Conservation (phyloP, 2,888 invertebrate species). For the Linhomoeus sp. region DNA sequence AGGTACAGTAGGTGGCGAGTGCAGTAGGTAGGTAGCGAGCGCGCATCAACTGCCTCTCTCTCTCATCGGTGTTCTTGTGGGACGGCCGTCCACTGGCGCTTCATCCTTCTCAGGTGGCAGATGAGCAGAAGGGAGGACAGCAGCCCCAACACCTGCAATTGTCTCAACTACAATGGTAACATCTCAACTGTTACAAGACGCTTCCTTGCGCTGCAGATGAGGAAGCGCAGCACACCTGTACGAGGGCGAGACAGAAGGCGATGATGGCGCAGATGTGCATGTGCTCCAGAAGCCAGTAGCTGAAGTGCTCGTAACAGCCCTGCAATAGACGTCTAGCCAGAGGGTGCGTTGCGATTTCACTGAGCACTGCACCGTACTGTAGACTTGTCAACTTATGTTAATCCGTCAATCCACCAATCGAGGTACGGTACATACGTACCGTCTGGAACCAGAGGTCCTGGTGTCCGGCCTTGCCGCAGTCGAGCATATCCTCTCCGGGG, state of each 20-base stretch:
- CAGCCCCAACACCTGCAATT: neutral
- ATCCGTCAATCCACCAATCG: too few relatives aligned
- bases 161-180: neutral
- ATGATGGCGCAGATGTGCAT: conserved; percentile 57
- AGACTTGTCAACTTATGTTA: too few relatives aligned
- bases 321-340: too few relatives aligned
- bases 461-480: conserved; percentile 23
- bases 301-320: conserved; percentile 54
- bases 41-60: too few relatives aligned
- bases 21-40: too few relatives aligned
- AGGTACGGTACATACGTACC: too few relatives aligned
- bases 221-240: conserved; percentile 40
- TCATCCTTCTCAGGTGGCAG: neutral
- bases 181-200: too few relatives aligned
- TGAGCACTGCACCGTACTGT: too few relatives aligned
- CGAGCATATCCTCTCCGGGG: conserved; percentile 8
- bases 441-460: conserved; percentile 14
- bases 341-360: too few relatives aligned
- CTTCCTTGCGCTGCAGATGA: neutral
- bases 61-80: too few relatives aligned
- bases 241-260: conserved; percentile 51
- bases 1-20: too few relatives aligned
- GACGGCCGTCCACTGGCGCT: too few relatives aligned
- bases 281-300: conserved; percentile 53
- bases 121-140: neutral